phyloP scores from a whole-genome alignment of 2,888 invertebrate genomes.

The Unio delphinus region DNA sequence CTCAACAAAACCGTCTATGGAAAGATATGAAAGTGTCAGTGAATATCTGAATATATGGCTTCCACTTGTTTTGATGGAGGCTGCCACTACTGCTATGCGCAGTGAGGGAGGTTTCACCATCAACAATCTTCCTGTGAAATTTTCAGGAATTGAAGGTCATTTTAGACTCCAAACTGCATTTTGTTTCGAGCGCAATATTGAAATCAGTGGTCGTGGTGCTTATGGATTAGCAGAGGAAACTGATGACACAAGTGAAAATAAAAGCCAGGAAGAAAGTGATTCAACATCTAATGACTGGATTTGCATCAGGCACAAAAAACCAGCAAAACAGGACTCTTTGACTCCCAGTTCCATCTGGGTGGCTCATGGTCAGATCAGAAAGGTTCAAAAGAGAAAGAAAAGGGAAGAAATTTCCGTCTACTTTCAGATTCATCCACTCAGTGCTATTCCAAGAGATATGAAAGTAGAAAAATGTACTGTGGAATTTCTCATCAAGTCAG shows the following conservation, averaged over 20 bases:
- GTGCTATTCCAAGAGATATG: neutral
- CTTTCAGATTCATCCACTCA: conserved; percentile 2
- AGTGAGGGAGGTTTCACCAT: conserved; percentile 38
- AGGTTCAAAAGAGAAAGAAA: conserved; percentile 5
- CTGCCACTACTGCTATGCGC: conserved; percentile 32
- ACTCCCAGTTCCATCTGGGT: conserved; percentile 12
- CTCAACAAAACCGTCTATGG: conserved; percentile 28
- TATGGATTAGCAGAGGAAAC: conserved; percentile 11
- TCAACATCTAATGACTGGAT: conserved; percentile 16
- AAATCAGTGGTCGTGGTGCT: conserved; percentile 22
- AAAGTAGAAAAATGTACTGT: conserved; percentile 4
- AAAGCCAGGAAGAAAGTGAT: neutral
- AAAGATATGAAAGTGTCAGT: conserved; percentile 12
- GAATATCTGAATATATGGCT: conserved; percentile 41
- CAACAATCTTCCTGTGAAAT: conserved; percentile 35
- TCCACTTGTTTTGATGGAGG: conserved; percentile 49
- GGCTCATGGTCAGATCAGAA: conserved; percentile 17
- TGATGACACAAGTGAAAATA: conserved; percentile 13
- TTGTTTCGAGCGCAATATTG: conserved; percentile 42
- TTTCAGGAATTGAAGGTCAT: conserved; percentile 25
- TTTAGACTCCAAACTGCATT: conserved; percentile 28
- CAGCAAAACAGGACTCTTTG: neutral
- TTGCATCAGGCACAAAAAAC: conserved; percentile 9
- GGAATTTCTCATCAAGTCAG: conserved; percentile 10
- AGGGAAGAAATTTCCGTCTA: conserved; percentile 1